Percentiles rank a stretch among this genome's conserved stretches.
These are phyloP conservation scores for Pristionchus mayeri DNA, from an alignment of 2,888 invertebrate species.

Conservation along the genomic window DNA sequence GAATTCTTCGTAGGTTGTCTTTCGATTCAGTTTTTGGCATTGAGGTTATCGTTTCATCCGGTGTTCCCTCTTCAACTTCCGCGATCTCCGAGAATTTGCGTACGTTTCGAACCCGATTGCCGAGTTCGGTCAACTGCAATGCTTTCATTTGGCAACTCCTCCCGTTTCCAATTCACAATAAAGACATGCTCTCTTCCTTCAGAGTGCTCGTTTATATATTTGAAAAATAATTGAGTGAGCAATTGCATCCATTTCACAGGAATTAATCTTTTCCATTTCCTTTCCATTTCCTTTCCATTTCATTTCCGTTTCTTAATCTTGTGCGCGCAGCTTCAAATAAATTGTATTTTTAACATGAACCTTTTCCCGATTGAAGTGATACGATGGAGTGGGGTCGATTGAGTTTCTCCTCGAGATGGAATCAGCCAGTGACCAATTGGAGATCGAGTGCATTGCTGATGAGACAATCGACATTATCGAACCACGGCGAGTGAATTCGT, in stretches of 20 bases:
- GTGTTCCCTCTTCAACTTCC: slow-evolving; percentile 7
- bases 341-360: background rate
- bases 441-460: background rate
- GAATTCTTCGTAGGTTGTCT: background rate
- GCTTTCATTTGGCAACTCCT: too few relatives aligned
- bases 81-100: slow-evolving; percentile 24
- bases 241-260: too few relatives aligned
- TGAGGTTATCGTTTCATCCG: background rate
- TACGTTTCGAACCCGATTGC: background rate
- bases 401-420: background rate
- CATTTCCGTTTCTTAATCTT: too few relatives aligned
- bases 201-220: too few relatives aligned
- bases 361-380: background rate
- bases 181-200: too few relatives aligned
- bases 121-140: slow-evolving; percentile 17
- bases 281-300: too few relatives aligned
- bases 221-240: too few relatives aligned
- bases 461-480: background rate
- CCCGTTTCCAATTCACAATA: too few relatives aligned
- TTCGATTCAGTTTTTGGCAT: background rate
- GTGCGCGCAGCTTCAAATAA: too few relatives aligned
- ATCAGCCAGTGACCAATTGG: background rate
- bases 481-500: background rate
- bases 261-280: too few relatives aligned
- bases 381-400: background rate